These are phyloP conservation scores for Eristalis pertinax DNA, from an alignment of 2,888 invertebrate genomes.

Conservation along the genomic window DNA sequence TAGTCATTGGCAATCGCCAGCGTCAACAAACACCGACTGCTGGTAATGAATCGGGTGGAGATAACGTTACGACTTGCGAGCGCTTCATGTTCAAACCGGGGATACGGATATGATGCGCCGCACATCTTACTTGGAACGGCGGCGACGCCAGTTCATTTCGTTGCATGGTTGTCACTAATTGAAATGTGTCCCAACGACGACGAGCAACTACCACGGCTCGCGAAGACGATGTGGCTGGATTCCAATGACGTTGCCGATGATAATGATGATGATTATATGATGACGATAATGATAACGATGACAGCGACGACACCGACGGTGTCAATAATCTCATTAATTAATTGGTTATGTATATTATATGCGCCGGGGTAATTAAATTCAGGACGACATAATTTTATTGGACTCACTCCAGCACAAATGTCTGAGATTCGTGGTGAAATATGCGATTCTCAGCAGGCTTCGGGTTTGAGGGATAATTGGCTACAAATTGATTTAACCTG, in stretches of 20 bases:
- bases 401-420: conserved; percentile 14
- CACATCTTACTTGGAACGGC: conserved; percentile 3
- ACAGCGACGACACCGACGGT: conserved; percentile 32
- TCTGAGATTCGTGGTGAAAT: conserved; percentile 21
- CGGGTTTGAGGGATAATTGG: conserved; percentile 26
- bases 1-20: neutral
- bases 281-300: conserved; percentile 14
- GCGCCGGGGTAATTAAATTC: conserved; percentile 46
- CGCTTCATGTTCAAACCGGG: conserved; percentile 38
- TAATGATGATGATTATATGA: conserved; percentile 1
- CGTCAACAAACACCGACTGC: neutral
- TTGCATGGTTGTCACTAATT: conserved; percentile 51
- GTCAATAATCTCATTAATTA: conserved; percentile 61
- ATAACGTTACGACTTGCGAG: conserved; percentile 30
- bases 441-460: conserved; percentile 14
- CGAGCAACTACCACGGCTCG: neutral
- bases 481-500: conserved; percentile 39
- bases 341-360: conserved; percentile 45
- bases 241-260: conserved; percentile 8
- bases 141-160: conserved; percentile 45
- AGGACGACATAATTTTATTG: conserved; percentile 40
- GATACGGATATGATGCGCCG: conserved; percentile 35
- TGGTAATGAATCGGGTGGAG: conserved; percentile 14
- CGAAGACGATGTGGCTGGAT: conserved; percentile 9
- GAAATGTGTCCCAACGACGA: conserved; percentile 34